Evolutionary conservation across 1,140 invertebrate species (phyloP).

Genomic region (Ditylenchus dipsaci): DNA sequence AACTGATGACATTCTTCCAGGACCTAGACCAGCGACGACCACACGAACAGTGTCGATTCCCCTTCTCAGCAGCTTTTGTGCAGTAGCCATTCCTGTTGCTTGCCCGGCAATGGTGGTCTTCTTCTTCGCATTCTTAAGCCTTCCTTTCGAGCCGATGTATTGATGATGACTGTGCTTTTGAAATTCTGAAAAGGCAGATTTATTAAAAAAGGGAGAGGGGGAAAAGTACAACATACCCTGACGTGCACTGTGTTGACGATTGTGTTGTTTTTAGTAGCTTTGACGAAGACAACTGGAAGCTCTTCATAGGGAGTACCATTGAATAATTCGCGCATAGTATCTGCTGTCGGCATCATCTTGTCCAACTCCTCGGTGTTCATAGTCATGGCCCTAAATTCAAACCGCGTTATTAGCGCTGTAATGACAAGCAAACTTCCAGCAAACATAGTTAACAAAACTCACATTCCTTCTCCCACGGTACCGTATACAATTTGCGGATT

Average conservation of each 20-base stretch:
- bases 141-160: not conserved
- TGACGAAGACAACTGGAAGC: conserved; percentile 52
- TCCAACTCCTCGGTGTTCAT: conserved; percentile 47
- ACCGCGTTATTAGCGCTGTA: too few relatives aligned
- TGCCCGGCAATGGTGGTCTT: conserved; percentile 92
- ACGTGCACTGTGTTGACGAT: conserved; percentile 42
- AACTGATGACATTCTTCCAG: conserved; percentile 67
- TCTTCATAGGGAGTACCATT: conserved; percentile 46
- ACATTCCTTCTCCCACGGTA: too few relatives aligned
- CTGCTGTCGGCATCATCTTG: conserved; percentile 37
- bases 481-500: too few relatives aligned
- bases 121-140: conserved; percentile 84
- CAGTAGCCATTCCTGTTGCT: conserved; percentile 76
- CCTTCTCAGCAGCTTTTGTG: conserved; percentile 58
- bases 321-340: conserved; percentile 47
- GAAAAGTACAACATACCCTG: conserved; percentile 29
- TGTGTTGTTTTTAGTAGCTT: conserved; percentile 56
- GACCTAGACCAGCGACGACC: conserved; percentile 55
- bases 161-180: not conserved
- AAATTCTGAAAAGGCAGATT: not conserved
- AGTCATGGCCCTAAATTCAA: not conserved
- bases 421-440: too few relatives aligned
- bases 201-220: too few relatives aligned
- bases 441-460: too few relatives aligned
- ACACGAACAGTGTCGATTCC: conserved; percentile 62